A percentile compares a stretch with the other conserved stretches of the same genome.
Evolutionary conservation across 53 echinoderm and acorn worm species (phyloP).

Genomic region (Antedon mediterranea): DNA sequence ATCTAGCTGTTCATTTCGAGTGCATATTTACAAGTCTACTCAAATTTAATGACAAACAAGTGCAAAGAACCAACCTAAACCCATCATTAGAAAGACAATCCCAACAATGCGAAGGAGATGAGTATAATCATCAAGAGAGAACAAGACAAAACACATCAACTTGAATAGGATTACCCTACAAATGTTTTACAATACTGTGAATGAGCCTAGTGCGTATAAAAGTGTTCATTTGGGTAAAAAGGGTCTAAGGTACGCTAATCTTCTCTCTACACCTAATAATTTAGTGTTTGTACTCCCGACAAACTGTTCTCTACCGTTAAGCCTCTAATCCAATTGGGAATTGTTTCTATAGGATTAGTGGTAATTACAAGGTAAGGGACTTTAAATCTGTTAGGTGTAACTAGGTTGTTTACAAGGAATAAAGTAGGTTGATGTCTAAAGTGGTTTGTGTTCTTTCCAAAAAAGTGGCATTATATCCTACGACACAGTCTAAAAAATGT

Average conservation of each 20-base stretch:
- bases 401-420: neutral
- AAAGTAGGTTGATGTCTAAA: neutral
- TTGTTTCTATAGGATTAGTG: neutral
- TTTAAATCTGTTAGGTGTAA: neutral
- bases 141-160: neutral
- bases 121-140: neutral
- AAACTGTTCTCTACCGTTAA: neutral
- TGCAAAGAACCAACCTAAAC: neutral
- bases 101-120: neutral
- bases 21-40: no score
- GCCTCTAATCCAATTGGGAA: neutral
- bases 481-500: no score
- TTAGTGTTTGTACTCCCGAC: neutral
- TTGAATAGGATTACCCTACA: neutral
- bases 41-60: neutral
- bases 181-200: neutral
- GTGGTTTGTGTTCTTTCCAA: no score
- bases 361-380: neutral
- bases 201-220: neutral
- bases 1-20: no score
- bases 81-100: neutral
- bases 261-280: neutral
- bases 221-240: neutral
- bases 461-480: no score
- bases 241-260: neutral